A percentile compares a stretch with the other conserved stretches of the same genome.
Conservation (phyloP, 2,113 vertebrate species). For the Orycteropus afer region DNA sequence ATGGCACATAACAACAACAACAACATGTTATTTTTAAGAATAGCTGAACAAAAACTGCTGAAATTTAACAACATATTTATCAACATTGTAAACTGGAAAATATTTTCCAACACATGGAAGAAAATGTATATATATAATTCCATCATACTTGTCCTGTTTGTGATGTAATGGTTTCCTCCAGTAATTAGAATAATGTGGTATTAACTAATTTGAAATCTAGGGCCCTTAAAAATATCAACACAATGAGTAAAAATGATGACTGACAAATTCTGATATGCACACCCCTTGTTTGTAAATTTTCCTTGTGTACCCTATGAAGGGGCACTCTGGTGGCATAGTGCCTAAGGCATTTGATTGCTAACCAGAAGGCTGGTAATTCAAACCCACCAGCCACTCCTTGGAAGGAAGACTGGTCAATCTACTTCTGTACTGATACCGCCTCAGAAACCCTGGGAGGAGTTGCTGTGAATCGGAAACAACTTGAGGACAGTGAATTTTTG, state of each 20-base stretch:
- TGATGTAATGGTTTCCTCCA: not conserved
- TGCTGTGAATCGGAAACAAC: no score
- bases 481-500: no score
- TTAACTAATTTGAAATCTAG: not conserved
- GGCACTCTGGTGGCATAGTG: no score
- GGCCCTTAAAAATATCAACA: not conserved
- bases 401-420: no score
- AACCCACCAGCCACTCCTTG: no score
- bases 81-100: not conserved
- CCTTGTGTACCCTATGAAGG: accelerated
- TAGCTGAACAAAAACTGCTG: not conserved
- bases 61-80: not conserved
- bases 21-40: not conserved
- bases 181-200: not conserved
- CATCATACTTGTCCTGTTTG: not conserved
- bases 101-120: not conserved
- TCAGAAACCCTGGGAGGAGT: no score
- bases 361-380: no score
- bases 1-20: no score
- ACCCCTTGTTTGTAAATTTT: not conserved
- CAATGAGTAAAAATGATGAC: not conserved
- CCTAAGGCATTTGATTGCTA: no score
- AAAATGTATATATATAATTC: not conserved
- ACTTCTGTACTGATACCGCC: no score
- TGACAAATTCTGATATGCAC: not conserved